phyloP scores from a whole-genome alignment of 1,140 invertebrate species.

The Olivierus martensii region DNA sequence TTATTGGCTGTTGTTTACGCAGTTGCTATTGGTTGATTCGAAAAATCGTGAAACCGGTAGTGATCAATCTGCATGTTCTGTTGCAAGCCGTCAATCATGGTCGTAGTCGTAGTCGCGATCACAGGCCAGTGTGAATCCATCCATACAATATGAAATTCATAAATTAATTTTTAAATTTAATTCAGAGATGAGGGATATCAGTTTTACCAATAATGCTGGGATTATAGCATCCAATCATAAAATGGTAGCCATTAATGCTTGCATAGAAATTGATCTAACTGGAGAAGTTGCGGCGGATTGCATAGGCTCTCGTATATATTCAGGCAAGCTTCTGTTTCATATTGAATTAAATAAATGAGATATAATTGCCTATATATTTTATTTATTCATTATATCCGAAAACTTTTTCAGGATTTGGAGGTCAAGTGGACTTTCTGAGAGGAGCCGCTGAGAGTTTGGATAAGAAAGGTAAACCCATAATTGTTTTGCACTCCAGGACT shows the following conservation, averaged over 20 bases:
- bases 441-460: slow-evolving; percentile 74
- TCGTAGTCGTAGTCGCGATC: too few relatives aligned
- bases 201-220: slow-evolving; percentile 68
- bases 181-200: slow-evolving; percentile 66
- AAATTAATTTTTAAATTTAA: slow-evolving; percentile 11
- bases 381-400: too few relatives aligned
- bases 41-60: too few relatives aligned
- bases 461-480: slow-evolving; percentile 78
- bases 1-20: too few relatives aligned
- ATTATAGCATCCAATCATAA: slow-evolving; percentile 67
- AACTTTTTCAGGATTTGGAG: slow-evolving; percentile 46
- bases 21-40: too few relatives aligned
- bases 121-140: too few relatives aligned
- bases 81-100: too few relatives aligned
- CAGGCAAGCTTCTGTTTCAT: slow-evolving; percentile 41
- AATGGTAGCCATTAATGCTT: slow-evolving; percentile 92
- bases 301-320: slow-evolving; percentile 81
- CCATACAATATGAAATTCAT: too few relatives aligned
- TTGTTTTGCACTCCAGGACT: slow-evolving; percentile 75
- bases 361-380: too few relatives aligned
- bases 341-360: too few relatives aligned
- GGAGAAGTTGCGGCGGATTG: slow-evolving; percentile 84
- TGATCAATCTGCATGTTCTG: too few relatives aligned
- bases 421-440: slow-evolving; percentile 85
- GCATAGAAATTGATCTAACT: slow-evolving; percentile 86